These are phyloP conservation scores for Myiagra hebetior DNA, from an alignment of 2,113 vertebrate species.

Conservation along the genomic window DNA sequence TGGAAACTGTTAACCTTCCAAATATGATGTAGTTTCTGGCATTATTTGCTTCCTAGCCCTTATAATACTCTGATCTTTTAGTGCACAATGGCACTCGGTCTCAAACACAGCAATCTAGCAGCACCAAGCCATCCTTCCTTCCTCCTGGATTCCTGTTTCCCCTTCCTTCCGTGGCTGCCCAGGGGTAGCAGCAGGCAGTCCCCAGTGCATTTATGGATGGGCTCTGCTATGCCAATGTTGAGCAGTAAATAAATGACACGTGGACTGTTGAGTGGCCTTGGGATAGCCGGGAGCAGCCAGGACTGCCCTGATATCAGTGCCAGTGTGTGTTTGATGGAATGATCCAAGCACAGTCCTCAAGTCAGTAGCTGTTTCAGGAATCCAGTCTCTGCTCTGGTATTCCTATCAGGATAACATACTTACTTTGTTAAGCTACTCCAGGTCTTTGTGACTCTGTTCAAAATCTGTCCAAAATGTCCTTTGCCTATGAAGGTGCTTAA, in stretches of 20 bases:
- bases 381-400: not conserved
- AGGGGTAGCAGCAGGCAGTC: not conserved
- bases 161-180: not conserved
- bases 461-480: not conserved
- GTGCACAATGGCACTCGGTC: accelerated
- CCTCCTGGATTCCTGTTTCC: not conserved
- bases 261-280: not conserved
- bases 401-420: not conserved
- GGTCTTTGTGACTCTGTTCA: not conserved
- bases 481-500: not conserved
- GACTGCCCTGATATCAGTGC: not conserved
- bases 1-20: constrained; percentile 6
- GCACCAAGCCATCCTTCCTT: not conserved
- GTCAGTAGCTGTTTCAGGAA: not conserved
- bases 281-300: not conserved
- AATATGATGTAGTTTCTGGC: constrained; percentile 8
- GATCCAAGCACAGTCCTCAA: not conserved
- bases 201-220: not conserved
- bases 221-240: not conserved
- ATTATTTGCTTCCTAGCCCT: not conserved
- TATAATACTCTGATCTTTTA: not conserved
- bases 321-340: not conserved
- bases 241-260: not conserved
- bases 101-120: not conserved
- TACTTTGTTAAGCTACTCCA: not conserved